Conservation (phyloP, 2,888 invertebrate genomes). For the Erpobdella octoculata region DNA sequence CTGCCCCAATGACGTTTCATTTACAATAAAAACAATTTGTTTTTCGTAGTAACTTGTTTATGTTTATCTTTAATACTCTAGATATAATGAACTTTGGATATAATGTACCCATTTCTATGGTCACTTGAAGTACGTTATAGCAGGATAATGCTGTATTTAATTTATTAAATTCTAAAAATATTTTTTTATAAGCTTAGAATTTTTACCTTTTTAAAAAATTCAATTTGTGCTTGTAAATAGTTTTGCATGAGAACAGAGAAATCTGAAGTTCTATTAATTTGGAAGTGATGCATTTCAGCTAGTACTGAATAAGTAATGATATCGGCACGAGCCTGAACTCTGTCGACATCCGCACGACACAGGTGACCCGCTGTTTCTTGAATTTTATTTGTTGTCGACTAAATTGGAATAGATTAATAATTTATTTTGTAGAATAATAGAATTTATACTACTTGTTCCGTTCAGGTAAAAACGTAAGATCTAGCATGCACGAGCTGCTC, state of each 20-base stretch:
- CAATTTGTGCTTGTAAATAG: slow-evolving; percentile 78
- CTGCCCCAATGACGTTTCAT: too few relatives aligned
- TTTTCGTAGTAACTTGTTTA: too few relatives aligned
- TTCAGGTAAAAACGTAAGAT: too few relatives aligned
- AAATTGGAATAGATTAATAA: slow-evolving; percentile 20
- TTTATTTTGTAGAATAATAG: not conserved
- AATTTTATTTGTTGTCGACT: slow-evolving; percentile 38
- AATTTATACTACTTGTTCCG: not conserved
- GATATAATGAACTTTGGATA: not conserved
- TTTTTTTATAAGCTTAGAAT: too few relatives aligned
- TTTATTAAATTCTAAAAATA: too few relatives aligned
- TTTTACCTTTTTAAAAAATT: slow-evolving; percentile 79
- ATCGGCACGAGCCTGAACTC: slow-evolving; percentile 75
- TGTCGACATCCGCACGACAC: slow-evolving; percentile 70
- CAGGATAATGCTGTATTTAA: not conserved
- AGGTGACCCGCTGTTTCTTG: slow-evolving; percentile 68
- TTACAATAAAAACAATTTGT: too few relatives aligned
- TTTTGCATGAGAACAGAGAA: slow-evolving; percentile 75
- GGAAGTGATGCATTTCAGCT: slow-evolving; percentile 90
- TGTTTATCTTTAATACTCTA: too few relatives aligned
- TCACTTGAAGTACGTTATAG: not conserved
- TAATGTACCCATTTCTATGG: too few relatives aligned
- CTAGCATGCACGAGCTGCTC: too few relatives aligned
- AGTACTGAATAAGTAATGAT: slow-evolving; percentile 83
- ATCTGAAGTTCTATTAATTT: slow-evolving; percentile 71